Percentiles rank a stretch among this genome's conserved stretches.
phyloP scores from a whole-genome alignment of 2,797 vertebrate species.

The Hemibagrus guttatus region DNA sequence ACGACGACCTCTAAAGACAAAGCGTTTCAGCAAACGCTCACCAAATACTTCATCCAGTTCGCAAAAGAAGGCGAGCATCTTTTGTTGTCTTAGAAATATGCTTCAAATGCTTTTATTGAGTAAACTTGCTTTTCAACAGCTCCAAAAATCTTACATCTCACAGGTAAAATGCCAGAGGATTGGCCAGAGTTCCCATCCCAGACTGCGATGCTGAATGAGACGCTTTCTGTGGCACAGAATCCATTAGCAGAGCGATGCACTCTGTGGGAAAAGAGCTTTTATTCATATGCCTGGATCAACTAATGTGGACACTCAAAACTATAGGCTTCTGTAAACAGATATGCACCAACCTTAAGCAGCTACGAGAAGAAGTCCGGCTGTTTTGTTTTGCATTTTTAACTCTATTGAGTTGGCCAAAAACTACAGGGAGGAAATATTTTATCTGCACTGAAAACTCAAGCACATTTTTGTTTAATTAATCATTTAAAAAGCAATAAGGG shows the following conservation, averaged over 20 bases:
- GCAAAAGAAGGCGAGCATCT: slow-evolving; percentile 69
- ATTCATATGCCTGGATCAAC: slow-evolving; percentile 73
- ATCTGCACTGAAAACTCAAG: slow-evolving; percentile 22
- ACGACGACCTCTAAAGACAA: slow-evolving; percentile 59
- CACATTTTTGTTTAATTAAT: not conserved
- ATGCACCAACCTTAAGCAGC: not conserved
- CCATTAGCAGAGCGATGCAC: slow-evolving; percentile 61
- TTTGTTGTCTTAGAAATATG: not conserved
- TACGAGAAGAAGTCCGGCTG: not conserved
- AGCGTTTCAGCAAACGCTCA: slow-evolving; percentile 69
- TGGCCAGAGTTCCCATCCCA: slow-evolving; percentile 71
- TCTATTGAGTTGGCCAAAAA: not conserved
- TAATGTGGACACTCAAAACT: slow-evolving; percentile 55
- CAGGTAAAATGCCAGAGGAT: slow-evolving; percentile 70
- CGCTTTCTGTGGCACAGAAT: slow-evolving; percentile 37
- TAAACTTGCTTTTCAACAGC: not conserved
- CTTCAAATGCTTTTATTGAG: not conserved
- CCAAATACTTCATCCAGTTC: slow-evolving; percentile 67
- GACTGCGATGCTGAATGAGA: slow-evolving; percentile 68
- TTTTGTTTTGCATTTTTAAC: not conserved
- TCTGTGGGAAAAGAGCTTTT: slow-evolving; percentile 73
- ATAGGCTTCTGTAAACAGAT: not conserved
- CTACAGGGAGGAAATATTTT: not conserved
- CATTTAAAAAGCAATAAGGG: not conserved
- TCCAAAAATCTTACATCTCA: not conserved